Evolutionary conservation across 2,888 invertebrate genomes (phyloP).

Genomic region (Brachynemurus nebulosus): DNA sequence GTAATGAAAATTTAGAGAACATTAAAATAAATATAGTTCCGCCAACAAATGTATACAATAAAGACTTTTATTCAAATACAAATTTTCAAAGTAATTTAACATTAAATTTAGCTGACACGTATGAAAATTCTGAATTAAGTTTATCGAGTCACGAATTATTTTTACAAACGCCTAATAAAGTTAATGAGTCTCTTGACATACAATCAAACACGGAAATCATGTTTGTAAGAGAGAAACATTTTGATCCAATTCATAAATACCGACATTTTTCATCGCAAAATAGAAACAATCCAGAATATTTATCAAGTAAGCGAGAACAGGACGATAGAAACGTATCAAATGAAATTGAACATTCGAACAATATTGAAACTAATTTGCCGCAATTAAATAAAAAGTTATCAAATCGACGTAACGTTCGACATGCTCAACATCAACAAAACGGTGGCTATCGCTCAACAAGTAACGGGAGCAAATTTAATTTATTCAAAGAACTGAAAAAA

Average conservation of each 20-base stretch:
- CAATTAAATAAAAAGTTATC: too few relatives aligned
- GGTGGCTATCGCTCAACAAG: not conserved
- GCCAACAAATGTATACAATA: too few relatives aligned
- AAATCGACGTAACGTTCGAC: slow-evolving; percentile 1
- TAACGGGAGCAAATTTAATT: slow-evolving; percentile 2
- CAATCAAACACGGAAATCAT: slow-evolving; percentile 5
- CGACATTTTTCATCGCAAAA: too few relatives aligned
- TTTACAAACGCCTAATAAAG: slow-evolving; percentile 1
- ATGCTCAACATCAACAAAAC: slow-evolving; percentile 8
- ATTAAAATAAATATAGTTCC: too few relatives aligned
- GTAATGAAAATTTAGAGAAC: too few relatives aligned
- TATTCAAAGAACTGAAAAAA: slow-evolving; percentile 7
- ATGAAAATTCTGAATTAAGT: slow-evolving; percentile 5
- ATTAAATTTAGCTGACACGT: slow-evolving; percentile 7
- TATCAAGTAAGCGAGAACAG: too few relatives aligned
- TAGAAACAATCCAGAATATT: too few relatives aligned
- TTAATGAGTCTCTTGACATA: slow-evolving; percentile 8
- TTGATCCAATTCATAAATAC: slow-evolving; percentile 3
- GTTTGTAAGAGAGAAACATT: slow-evolving; percentile 6
- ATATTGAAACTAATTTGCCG: too few relatives aligned
- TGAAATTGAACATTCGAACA: not conserved
- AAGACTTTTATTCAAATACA: too few relatives aligned
- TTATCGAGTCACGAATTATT: slow-evolving; percentile 7
- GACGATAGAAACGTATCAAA: not conserved
- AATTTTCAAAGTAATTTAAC: too few relatives aligned